Base-by-base conservation (phyloP, 1,140 invertebrate species). In the Adoxophyes honmai region DNA sequence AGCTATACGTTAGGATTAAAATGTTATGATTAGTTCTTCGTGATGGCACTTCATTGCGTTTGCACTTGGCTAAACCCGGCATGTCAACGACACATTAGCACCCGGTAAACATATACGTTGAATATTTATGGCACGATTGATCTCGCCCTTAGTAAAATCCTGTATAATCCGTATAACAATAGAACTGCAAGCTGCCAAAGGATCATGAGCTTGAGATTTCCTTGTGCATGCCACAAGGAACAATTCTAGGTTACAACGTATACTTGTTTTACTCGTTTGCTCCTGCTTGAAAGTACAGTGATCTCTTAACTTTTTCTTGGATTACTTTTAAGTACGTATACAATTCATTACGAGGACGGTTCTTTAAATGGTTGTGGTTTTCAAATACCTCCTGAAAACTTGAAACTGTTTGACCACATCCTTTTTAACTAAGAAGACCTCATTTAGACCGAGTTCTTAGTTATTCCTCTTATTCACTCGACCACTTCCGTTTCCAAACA, bases 401-500 rank as follows among this genome's bases (percentile, higher is more conserved):
- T 1, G 11, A 21, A 48, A 28, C 16, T 48, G 11, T 4, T 48
- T n/a, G 11, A 48, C 39, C 39, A n/a, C 39, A 44, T 48, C 42
- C 42, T 48, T 16, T 6, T 13, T 48, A 8, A 28, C 16, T 48
- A 21, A 11, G n/a, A 13, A 4, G 42, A 21, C 21, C 18, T 21
- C 18, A 13, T 48, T 48, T 28, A 33, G 21, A 36, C 8, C 34
- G 34, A 36, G 34, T 9, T 21, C 39, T 44, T 9, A 28, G 18
- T 16, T 28, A 44, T 11, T 48, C 9, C 18, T 48, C 42, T 48
- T 48, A 48, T 48, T 48, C 42, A 48, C 18, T 48, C 11, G 42
- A 48, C 42, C 42, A 48, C 42, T 48, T 48, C 42, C 42, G 42
- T 14, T 48, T 48, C 42, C 42, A 48, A 48, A 48, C 42, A 21